phyloP scores from a whole-genome alignment of 2,888 invertebrate genomes.

The Galerucella nymphaeae region DNA sequence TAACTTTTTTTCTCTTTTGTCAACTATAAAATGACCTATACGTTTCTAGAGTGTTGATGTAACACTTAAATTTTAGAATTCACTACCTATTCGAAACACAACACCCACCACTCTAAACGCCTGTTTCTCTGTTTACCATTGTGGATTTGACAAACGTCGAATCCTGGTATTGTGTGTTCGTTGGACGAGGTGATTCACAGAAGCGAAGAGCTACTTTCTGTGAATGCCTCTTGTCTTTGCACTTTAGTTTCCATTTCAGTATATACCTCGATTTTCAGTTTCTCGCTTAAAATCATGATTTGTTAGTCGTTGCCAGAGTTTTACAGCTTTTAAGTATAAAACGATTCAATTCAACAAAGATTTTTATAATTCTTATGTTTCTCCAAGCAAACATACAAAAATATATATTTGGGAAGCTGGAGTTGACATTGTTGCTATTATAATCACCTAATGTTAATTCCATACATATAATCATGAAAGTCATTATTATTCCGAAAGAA shows the following conservation, averaged over 20 bases:
- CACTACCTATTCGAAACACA: conserved; percentile 3
- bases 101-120: conserved; percentile 4
- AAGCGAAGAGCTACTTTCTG: conserved; percentile 12
- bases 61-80: background rate
- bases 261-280: background rate
- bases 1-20: background rate
- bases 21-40: background rate
- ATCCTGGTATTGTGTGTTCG: conserved; percentile 4
- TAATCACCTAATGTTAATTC: too few relatives aligned
- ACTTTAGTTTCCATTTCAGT: background rate
- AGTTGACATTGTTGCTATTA: too few relatives aligned
- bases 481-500: too few relatives aligned
- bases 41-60: background rate
- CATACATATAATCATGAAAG: too few relatives aligned
- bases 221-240: conserved; percentile 12
- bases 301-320: background rate
- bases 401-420: too few relatives aligned
- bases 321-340: too few relatives aligned
- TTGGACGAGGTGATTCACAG: conserved; percentile 8
- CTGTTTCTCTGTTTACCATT: conserved; percentile 11
- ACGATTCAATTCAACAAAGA: too few relatives aligned
- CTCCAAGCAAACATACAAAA: too few relatives aligned
- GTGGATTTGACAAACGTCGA: conserved; percentile 13
- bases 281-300: background rate
- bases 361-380: too few relatives aligned